Conservation (phyloP, 2,113 vertebrate species). For the Phylloscopus trochiloides region DNA sequence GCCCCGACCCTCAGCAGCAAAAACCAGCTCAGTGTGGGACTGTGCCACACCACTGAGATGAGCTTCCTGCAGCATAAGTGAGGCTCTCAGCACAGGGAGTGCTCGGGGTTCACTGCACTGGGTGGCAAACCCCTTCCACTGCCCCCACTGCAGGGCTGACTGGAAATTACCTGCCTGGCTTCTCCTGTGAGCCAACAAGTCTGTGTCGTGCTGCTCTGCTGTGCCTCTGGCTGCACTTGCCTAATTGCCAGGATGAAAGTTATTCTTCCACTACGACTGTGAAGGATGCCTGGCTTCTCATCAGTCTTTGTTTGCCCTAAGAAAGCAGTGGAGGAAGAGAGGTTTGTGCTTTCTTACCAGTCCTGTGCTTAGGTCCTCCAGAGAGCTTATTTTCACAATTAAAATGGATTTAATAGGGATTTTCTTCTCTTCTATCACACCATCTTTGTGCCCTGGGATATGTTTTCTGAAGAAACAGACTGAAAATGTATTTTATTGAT, state of each 20-base stretch:
- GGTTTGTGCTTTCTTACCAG: not conserved
- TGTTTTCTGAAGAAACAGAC: not conserved
- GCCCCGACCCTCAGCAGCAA: fast-evolving
- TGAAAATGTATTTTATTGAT: not conserved
- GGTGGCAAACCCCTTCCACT: not conserved
- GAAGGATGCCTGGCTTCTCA: not conserved
- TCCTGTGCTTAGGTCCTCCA: not conserved
- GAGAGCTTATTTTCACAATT: not conserved
- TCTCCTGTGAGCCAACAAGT: not conserved
- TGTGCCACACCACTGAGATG: not conserved
- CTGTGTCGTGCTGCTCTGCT: not conserved
- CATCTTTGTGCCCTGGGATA: not conserved
- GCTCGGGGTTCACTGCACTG: fast-evolving
- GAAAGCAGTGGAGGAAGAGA: not conserved
- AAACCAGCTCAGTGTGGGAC: not conserved
- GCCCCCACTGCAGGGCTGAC: not conserved
- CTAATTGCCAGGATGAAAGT: not conserved
- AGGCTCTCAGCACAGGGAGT: not conserved
- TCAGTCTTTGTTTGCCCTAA: not conserved
- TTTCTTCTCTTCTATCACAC: not conserved
- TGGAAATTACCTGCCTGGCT: not conserved
- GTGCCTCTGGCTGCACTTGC: not conserved
- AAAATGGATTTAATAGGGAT: not conserved
- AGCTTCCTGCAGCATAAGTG: fast-evolving
- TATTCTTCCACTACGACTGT: not conserved